Percentiles rank a stretch among this genome's conserved stretches.
phyloP scores from a whole-genome alignment of 2,113 vertebrate genomes.

The Malaclemys terrapin region DNA sequence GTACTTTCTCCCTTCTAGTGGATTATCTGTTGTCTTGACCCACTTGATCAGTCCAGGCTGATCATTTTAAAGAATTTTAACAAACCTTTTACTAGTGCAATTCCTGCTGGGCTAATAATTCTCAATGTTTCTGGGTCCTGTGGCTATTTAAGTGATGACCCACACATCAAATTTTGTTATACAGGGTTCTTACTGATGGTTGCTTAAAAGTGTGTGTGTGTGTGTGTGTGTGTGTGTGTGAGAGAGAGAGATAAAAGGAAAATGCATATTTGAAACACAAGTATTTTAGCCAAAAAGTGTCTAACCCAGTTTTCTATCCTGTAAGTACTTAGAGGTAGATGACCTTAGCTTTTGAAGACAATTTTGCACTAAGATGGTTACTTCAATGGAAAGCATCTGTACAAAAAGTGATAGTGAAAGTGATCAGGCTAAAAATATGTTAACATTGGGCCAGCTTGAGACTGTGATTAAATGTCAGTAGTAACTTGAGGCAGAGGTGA shows the following conservation, averaged over 20 bases:
- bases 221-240: neutral
- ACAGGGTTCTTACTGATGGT: neutral
- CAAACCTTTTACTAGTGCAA: neutral
- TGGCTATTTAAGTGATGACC: neutral
- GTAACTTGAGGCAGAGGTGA: neutral
- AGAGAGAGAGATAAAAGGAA: neutral
- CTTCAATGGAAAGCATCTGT: neutral
- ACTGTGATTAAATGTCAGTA: neutral
- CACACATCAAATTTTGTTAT: neutral
- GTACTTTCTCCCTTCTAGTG: neutral
- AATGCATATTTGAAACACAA: neutral
- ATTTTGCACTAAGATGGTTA: neutral
- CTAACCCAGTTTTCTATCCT: neutral
- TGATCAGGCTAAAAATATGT: neutral
- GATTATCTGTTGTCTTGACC: neutral
- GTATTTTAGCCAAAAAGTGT: neutral
- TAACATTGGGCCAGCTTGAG: neutral
- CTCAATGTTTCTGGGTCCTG: neutral
- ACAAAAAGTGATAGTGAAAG: neutral
- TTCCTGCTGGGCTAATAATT: neutral
- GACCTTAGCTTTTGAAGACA: neutral
- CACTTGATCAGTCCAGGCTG: neutral
- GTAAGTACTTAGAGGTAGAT: neutral
- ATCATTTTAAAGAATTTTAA: neutral
- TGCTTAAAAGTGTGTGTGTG: neutral